Percentiles rank a stretch among this genome's conserved stretches.
phyloP scores from a whole-genome alignment of 1,140 invertebrate genomes.

The Oedothorax gibbosus region DNA sequence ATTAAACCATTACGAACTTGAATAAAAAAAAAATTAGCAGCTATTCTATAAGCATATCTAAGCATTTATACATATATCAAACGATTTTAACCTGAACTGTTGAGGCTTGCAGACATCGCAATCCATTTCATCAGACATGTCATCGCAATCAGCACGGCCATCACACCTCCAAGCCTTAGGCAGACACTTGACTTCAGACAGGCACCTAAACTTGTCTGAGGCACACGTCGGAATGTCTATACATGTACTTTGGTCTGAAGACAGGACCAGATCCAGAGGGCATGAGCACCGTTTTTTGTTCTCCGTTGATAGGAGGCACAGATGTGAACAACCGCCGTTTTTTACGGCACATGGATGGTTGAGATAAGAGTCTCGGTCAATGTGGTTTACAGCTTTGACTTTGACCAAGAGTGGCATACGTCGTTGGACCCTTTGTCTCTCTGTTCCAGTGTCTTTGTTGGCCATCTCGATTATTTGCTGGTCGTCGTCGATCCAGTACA shows the following conservation, averaged over 20 bases:
- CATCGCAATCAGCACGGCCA: constrained; percentile 66
- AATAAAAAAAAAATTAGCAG: too few relatives aligned
- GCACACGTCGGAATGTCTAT: constrained; percentile 80
- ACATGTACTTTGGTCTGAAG: constrained; percentile 78
- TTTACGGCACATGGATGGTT: constrained; percentile 82
- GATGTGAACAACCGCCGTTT: constrained; percentile 86
- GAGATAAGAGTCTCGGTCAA: constrained; percentile 19
- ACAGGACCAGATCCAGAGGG: constrained; percentile 79
- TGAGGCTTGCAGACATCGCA: constrained; percentile 62
- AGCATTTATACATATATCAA: too few relatives aligned
- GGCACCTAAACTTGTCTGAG: constrained; percentile 81
- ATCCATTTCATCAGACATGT: constrained; percentile 66
- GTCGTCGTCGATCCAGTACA: constrained; percentile 87
- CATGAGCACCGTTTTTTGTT: constrained; percentile 76
- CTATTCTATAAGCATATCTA: too few relatives aligned
- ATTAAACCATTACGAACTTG: too few relatives aligned
- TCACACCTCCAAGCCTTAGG: constrained; percentile 66
- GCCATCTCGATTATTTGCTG: constrained; percentile 85
- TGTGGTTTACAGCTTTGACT: constrained; percentile 67
- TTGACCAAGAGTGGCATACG: constrained; percentile 68
- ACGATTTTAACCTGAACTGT: constrained; percentile 3
- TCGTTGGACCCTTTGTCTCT: constrained; percentile 79
- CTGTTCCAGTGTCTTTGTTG: constrained; percentile 93
- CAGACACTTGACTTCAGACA: constrained; percentile 66
- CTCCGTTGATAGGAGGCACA: constrained; percentile 74